Base-by-base conservation (phyloP, 2,797 vertebrate species). In the Danio kyathit region DNA sequence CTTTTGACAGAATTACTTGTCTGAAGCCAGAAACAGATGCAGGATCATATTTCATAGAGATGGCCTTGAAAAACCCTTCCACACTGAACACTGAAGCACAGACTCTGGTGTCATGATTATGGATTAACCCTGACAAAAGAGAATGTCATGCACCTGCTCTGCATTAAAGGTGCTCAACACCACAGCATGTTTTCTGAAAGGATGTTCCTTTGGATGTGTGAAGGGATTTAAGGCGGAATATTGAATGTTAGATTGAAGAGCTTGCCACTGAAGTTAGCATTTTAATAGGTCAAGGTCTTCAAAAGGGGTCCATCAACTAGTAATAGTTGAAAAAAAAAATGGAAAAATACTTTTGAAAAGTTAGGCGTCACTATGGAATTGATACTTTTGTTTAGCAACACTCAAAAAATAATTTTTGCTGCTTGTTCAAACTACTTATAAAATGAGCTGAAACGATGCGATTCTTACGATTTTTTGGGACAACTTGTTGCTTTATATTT, bases 1-100 rank as follows among this genome's bases (percentile, higher is more conserved):
- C 65, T 66, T 69, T 84, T 80, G 60, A 76, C 48, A 54, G 67
- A 63, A 72, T 71, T 54, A 71, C 72, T 71, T 60, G 44, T 81
- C 71, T 51, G 5, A 65, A n/a, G 43, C 43, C 61, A 71, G 59
- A 83, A 80, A 63, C 66, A 80, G 73, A 83, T 80, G 41, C 41
- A 56, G 48, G 13, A 57, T 70, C 19, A 29, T 66, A 83, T 80
- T 80, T 69, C 17, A 19, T 19, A 14, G 46, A 67, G 46, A 41
- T 63, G 40, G 59, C 57, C 13, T 64, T 60, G 40, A 44, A 56
- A 83, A 63, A 40, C 54, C 19, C 64, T 46, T 79, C 13, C 40
- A 57, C 54, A 14, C 48, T 60, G n/a, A 83, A 75, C 29, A 29
- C 29, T 29, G 29, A 29, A 29, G 72, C 40, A 61, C 51, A 44